Evolutionary conservation across 2,888 invertebrate genomes (phyloP).

Genomic region (Arge pagana): DNA sequence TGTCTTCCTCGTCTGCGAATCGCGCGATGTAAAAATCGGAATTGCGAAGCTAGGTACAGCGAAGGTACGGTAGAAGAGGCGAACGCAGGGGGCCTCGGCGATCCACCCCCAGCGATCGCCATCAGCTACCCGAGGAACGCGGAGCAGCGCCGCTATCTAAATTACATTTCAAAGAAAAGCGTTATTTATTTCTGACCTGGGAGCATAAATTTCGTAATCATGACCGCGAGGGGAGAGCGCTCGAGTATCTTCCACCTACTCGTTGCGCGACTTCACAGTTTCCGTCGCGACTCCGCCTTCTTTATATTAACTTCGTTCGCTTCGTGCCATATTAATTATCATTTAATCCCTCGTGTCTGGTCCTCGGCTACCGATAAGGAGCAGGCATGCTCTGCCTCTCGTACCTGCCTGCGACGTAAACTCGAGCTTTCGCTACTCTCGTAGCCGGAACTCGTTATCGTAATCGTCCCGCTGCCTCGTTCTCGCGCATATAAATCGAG

Average conservation of each 20-base stretch:
- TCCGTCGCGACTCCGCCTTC: neutral
- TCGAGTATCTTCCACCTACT: neutral
- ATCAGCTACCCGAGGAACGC: constrained; percentile 12
- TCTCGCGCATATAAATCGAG: too few species aligned
- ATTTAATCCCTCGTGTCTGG: too few species aligned
- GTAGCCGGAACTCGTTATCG: too few species aligned
- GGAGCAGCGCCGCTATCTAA: constrained; percentile 39
- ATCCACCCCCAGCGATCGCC: neutral
- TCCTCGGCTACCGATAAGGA: too few species aligned
- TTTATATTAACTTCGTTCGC: constrained; percentile 7
- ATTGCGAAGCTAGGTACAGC: too few species aligned
- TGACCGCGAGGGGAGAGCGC: constrained; percentile 22
- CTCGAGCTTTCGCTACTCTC: too few species aligned
- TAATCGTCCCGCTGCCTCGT: too few species aligned
- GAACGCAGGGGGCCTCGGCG: too few species aligned
- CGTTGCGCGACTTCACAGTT: neutral
- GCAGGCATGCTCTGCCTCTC: too few species aligned
- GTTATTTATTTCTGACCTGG: constrained; percentile 47
- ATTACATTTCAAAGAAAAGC: constrained; percentile 45
- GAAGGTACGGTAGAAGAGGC: too few species aligned
- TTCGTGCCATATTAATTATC: constrained; percentile 1
- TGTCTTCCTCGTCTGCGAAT: constrained; percentile 31
- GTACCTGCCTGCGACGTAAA: too few species aligned
- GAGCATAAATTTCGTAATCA: constrained; percentile 47
- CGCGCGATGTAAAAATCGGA: too few species aligned